Evolutionary conservation across 2,888 invertebrate species (phyloP).

Genomic region (Allacma fusca): DNA sequence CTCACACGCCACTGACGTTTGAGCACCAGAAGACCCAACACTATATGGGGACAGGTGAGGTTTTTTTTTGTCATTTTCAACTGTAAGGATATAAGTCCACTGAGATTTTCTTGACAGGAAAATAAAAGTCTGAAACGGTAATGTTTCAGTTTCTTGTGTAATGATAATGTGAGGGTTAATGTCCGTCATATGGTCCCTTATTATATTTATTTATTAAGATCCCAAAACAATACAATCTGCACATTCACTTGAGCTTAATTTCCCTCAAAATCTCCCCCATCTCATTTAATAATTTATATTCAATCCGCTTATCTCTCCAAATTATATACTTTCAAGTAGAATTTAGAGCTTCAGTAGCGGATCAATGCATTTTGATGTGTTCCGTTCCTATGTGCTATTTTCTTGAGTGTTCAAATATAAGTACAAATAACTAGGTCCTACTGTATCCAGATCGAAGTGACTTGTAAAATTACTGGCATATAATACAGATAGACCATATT

Average conservation of each 20-base stretch:
- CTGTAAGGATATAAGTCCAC: not conserved
- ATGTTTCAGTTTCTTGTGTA: slow-evolving; percentile 10
- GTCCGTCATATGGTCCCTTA: not conserved
- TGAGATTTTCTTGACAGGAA: slow-evolving; percentile 11
- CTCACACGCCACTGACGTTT: not conserved
- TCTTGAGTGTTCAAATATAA: too few species aligned
- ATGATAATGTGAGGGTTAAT: not conserved
- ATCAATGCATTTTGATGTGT: too few species aligned
- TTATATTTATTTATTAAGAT: not conserved
- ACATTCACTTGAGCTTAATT: not conserved
- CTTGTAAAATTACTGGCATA: too few species aligned
- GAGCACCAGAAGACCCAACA: not conserved
- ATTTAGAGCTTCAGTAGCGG: too few species aligned
- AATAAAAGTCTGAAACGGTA: not conserved
- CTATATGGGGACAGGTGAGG: not conserved
- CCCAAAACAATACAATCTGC: not conserved
- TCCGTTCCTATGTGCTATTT: too few species aligned
- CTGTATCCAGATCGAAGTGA: too few species aligned
- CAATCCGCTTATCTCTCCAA: too few species aligned
- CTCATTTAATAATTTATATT: too few species aligned
- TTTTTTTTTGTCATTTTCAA: slow-evolving; percentile 1
- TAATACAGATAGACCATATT: too few species aligned
- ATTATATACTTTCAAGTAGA: too few species aligned
- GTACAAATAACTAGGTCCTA: too few species aligned
- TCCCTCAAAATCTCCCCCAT: not conserved